Evolutionary conservation across 2,113 vertebrate genomes (phyloP).

Genomic region (Dinomys branickii): DNA sequence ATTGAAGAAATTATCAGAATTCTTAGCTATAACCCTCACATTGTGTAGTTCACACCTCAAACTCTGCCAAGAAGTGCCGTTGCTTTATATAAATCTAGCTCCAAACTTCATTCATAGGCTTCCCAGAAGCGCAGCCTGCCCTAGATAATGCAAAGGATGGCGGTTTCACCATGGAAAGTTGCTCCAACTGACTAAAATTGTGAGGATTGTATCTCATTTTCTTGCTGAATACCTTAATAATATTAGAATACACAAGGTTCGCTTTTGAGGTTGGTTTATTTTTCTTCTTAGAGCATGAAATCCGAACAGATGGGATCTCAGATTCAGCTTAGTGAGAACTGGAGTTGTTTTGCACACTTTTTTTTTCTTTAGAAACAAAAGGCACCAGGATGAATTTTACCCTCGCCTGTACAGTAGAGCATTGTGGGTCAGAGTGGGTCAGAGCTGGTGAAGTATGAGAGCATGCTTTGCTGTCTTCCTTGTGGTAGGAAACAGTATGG

Average conservation of each 20-base stretch:
- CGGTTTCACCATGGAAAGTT: background rate
- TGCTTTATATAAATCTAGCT: background rate
- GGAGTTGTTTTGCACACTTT: slow-evolving; percentile 7
- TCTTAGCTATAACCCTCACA: background rate
- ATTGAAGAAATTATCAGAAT: background rate
- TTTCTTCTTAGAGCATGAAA: slow-evolving; percentile 69
- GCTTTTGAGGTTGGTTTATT: slow-evolving; percentile 61
- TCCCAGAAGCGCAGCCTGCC: background rate
- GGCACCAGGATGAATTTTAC: background rate
- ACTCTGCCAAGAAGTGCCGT: background rate
- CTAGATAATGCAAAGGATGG: background rate
- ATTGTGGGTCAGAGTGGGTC: background rate
- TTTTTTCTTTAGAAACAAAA: slow-evolving; percentile 71
- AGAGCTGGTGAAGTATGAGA: background rate
- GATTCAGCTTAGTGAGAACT: slow-evolving; percentile 70
- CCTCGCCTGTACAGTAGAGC: background rate
- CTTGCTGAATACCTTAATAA: slow-evolving; percentile 33
- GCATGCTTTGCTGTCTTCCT: background rate
- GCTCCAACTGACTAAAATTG: background rate
- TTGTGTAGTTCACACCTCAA: background rate
- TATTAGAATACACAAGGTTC: slow-evolving; percentile 35
- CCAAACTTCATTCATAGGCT: background rate
- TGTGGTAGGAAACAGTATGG: background rate
- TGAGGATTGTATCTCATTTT: slow-evolving; percentile 28
- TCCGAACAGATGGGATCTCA: slow-evolving; percentile 71